Evolutionary conservation across 2,888 invertebrate species (phyloP), one percentile per base, ranked within the genome.

Genomic region (Drosophila bunnanda): DNA sequence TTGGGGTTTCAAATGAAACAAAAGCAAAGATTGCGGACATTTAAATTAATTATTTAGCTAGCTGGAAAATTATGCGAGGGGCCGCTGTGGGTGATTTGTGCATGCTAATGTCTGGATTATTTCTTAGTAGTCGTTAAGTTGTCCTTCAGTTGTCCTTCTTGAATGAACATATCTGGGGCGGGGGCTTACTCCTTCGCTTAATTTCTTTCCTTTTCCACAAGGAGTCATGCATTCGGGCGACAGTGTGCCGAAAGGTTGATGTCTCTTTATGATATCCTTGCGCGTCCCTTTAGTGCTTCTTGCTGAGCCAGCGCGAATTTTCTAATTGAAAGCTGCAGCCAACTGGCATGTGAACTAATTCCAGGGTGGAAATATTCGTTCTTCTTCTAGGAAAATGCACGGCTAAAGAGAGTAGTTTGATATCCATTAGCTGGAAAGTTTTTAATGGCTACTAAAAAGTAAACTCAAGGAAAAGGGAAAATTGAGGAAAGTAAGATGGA

Each of bases 221-320:
- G 10, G 20, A 12, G 68, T 50, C 64, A 66, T 67, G 67, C 64
- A 64, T 9, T 65, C 25, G 28, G 30, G 30, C 48, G 13, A 20
- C 22, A n/a, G 32, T 41, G 25, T 65, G 52, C 50, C 34, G 64
- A 41, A 41, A 67, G 64, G 28, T 50, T n/a, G 32, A 66, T 50
- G 50, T 28, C 64, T n/a, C 67, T 65, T 65, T 65, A 65, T 50
- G 64, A 50, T 28, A 28, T 34, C 69, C 46, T 50, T 70, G 50
- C 32, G 50, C 1, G 87, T 83, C 89, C 87, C 82, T 71, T 80
- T 88, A 88, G 87, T 86, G 89, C 87, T 76, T 78, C 77, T 71
- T 78, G 87, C 89, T 78, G 73, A 75, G 72, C 72, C 56, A 48
- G 78, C 80, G 62, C 66, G 74, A 79, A 77, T 20, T 71, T 83